Base-by-base conservation (phyloP, 2,888 invertebrate species). In the Palloptera scutellata region DNA sequence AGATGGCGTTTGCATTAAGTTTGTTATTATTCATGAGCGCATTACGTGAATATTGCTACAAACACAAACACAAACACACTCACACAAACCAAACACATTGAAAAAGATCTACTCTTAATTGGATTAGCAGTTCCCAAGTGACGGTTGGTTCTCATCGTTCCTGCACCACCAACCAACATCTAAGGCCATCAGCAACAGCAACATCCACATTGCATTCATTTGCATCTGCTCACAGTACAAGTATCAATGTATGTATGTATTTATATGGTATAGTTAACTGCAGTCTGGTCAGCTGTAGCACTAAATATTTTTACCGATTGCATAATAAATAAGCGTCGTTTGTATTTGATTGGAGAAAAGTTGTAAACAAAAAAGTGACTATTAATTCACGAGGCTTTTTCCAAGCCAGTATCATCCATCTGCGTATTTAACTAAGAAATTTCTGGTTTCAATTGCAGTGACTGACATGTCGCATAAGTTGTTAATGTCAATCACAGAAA, bases 401-500 rank as follows among this genome's bases (percentile, higher is more conserved):
- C 2, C 17, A 19, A 13, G 17, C 43, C 8, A 13, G 13, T n/a
- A 45, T 30, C 13, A 42, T 43, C 20, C 43, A 43, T 59, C 12
- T 19, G 13, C 43, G 57, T 19, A 52, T 19, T 19, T 15, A 48
- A 48, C 48, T 48, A 13, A 15, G 2, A 15, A 13, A 48, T 48
- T n/a, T 48, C 15, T 48, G 2, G 13, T 61, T 51, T 13, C 13
- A n/a, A n/a, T 54, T 17, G 45, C 13, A 43, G 30, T 20, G n/a
- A 9, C 43, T 59, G 15, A 20, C 20, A 45, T 19, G 59, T 41
- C 66, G 19, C 61, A 60, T 63, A 58, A 60, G 58, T 61, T 70
- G 70, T 68, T 62, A 61, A 59, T 61, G 66, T 62, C 61, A 48
- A 68, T 63, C 51, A 68, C 51, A 48, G 52, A 66, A 69, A 55